Evolutionary conservation across 2,113 vertebrate genomes (phyloP).

Genomic region (Neopipo cinnamomea): DNA sequence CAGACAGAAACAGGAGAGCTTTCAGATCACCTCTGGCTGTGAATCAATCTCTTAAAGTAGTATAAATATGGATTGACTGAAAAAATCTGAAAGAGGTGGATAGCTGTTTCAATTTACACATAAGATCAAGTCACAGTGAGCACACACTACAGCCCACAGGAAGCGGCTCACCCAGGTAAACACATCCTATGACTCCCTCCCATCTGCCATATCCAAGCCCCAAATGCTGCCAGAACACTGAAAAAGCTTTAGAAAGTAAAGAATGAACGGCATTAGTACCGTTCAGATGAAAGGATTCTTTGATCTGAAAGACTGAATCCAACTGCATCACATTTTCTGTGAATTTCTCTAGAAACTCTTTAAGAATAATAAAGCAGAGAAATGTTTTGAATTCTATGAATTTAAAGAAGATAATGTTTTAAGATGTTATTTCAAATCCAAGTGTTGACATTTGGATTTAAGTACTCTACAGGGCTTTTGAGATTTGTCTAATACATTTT

Average conservation of each 20-base stretch:
- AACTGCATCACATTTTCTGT: background rate
- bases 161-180: rapidly evolving
- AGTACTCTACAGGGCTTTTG: background rate
- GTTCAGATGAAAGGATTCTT: background rate
- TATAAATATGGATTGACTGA: background rate
- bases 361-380: background rate
- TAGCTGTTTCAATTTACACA: background rate
- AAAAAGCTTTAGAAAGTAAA: background rate
- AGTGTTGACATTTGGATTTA: background rate
- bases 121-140: background rate
- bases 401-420: background rate
- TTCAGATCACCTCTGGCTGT: background rate
- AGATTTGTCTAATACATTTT: background rate
- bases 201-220: background rate
- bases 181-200: rapidly evolving
- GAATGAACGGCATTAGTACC: background rate
- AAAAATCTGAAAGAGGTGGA: background rate
- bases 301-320: background rate
- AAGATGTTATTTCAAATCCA: background rate
- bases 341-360: background rate
- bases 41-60: background rate
- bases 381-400: background rate
- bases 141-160: background rate
- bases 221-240: background rate
- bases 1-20: background rate